A percentile compares a stretch with the other conserved stretches of the same genome.
Conservation (phyloP, 2,888 invertebrate species). For the Drosophila pseudotakahashii region DNA sequence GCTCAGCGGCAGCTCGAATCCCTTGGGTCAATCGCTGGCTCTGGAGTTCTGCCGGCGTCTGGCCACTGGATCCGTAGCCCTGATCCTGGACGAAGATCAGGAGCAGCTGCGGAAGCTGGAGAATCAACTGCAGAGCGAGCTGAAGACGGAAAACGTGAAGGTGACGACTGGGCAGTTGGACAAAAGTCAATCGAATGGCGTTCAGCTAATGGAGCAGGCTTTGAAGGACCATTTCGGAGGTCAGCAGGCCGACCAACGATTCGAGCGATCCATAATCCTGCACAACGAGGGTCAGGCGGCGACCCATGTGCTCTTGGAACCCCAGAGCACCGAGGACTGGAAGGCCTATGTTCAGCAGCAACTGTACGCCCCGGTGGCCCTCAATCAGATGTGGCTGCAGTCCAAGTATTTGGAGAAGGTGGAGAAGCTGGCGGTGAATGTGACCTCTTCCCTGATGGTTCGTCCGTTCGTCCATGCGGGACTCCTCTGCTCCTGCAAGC, state of each 20-base stretch:
- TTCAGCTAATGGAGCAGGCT: slow-evolving; percentile 54
- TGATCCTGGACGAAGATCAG: slow-evolving; percentile 91
- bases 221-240: slow-evolving; percentile 46
- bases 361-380: slow-evolving; percentile 73
- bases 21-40: slow-evolving; percentile 92
- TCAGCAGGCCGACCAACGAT: slow-evolving; percentile 15
- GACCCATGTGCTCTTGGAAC: slow-evolving; percentile 75
- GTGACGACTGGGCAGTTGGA: slow-evolving; percentile 72
- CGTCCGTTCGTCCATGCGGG: slow-evolving; percentile 74
- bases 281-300: slow-evolving; percentile 80
- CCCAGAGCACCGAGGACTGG: slow-evolving; percentile 71
- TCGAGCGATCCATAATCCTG: slow-evolving; percentile 75
- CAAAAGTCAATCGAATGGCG: slow-evolving; percentile 85
- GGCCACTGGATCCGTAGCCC: slow-evolving; percentile 88
- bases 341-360: slow-evolving; percentile 70
- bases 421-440: slow-evolving; percentile 77
- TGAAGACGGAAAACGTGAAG: slow-evolving; percentile 71
- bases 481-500: slow-evolving; percentile 79
- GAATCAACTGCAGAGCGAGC: slow-evolving; percentile 82
- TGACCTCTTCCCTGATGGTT: slow-evolving; percentile 76
- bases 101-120: slow-evolving; percentile 88
- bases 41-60: slow-evolving; percentile 89
- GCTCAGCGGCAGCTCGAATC: slow-evolving; percentile 93
- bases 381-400: slow-evolving; percentile 78
- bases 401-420: slow-evolving; percentile 40